A percentile compares a stretch with the other conserved stretches of the same genome.
Conservation (phyloP, 2,113 vertebrate genomes). For the Chaenogobius annularis region DNA sequence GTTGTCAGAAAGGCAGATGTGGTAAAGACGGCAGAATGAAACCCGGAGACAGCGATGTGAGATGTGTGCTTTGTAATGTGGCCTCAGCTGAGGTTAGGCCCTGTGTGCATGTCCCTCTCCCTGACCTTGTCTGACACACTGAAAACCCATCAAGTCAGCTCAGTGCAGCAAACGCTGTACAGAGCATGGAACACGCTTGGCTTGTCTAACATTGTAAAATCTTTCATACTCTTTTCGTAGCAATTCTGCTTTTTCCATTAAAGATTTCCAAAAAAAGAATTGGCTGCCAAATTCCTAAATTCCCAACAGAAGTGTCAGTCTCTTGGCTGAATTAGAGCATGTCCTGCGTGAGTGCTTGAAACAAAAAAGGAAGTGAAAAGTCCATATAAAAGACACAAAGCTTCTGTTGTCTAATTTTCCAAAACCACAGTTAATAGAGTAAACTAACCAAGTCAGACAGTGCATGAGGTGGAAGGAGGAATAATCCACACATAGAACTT, state of each 20-base stretch:
- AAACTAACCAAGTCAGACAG: slow-evolving; percentile 26
- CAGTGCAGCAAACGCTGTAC: slow-evolving; percentile 65
- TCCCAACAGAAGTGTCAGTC: slow-evolving; percentile 53
- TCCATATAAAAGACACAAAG: slow-evolving; percentile 46
- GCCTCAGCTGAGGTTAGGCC: slow-evolving; percentile 65
- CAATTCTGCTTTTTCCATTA: slow-evolving; percentile 67
- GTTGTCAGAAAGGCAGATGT: slow-evolving; percentile 37
- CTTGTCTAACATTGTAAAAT: slow-evolving; percentile 61
- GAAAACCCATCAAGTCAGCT: slow-evolving; percentile 64
- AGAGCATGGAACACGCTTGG: slow-evolving; percentile 66
- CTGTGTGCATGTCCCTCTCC: slow-evolving; percentile 42
- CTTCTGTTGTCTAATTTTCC: slow-evolving; percentile 55
- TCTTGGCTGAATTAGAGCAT: slow-evolving; percentile 43
- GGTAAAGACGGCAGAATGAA: slow-evolving; percentile 13
- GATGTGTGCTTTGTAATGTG: slow-evolving; percentile 51
- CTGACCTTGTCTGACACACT: slow-evolving; percentile 62
- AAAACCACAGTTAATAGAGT: slow-evolving; percentile 42
- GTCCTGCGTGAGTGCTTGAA: slow-evolving; percentile 16
- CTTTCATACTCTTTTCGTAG: slow-evolving; percentile 53
- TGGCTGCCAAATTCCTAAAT: slow-evolving; percentile 62
- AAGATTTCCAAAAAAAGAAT: slow-evolving; percentile 63
- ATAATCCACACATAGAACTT: slow-evolving; percentile 39
- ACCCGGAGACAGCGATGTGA: slow-evolving; percentile 44
- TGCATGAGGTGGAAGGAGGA: slow-evolving; percentile 34
- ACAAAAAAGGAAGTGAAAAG: slow-evolving; percentile 43